Percentiles rank a stretch among this genome's conserved stretches.
phyloP scores from a whole-genome alignment of 2,888 invertebrate genomes.

The Stegophylla sp. region DNA sequence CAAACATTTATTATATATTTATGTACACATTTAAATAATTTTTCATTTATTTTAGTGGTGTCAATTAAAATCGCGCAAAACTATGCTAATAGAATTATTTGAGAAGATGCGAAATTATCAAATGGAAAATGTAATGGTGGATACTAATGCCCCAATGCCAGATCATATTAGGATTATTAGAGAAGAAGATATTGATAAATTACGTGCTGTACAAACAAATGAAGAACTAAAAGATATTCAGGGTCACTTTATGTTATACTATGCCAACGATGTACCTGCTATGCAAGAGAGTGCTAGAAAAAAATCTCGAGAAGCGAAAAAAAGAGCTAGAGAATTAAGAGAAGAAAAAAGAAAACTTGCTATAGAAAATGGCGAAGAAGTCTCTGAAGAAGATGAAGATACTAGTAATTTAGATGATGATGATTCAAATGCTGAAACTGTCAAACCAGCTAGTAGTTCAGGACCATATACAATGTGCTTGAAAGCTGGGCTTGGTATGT shows the following conservation, averaged over 20 bases:
- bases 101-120: conserved; percentile 93
- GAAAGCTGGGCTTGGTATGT: conserved; percentile 78
- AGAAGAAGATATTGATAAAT: conserved; percentile 84
- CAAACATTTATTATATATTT: no score
- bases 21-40: background rate
- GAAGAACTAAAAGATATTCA: conserved; percentile 94
- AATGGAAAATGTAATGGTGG: conserved; percentile 77
- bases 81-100: conserved; percentile 80
- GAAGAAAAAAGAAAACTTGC: conserved; percentile 65
- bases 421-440: conserved; percentile 68
- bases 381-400: conserved; percentile 64
- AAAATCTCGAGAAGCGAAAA: conserved; percentile 72
- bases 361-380: conserved; percentile 63
- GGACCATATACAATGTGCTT: conserved; percentile 89
- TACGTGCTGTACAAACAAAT: conserved; percentile 74
- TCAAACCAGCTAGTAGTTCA: conserved; percentile 85
- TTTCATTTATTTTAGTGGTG: conserved; percentile 75
- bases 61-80: conserved; percentile 83
- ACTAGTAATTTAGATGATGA: conserved; percentile 72
- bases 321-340: conserved; percentile 63
- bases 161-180: conserved; percentile 82
- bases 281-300: conserved; percentile 75
- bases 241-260: conserved; percentile 91
- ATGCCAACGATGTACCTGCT: conserved; percentile 78
- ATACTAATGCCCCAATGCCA: conserved; percentile 83